Evolutionary conservation across 2,113 vertebrate genomes (phyloP).

Genomic region (Eulemur macaco): DNA sequence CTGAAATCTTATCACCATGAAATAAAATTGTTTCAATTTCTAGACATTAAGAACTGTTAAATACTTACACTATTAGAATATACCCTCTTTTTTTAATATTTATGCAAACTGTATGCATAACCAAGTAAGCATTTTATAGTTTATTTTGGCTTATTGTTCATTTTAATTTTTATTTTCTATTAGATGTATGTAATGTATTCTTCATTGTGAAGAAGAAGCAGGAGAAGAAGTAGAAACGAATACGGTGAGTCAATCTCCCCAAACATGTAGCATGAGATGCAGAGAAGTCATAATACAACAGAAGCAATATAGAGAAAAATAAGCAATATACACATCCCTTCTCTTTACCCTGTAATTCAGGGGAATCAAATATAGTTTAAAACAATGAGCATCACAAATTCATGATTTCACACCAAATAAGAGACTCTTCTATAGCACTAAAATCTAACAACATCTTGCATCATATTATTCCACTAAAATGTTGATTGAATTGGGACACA

Average conservation of each 20-base stretch:
- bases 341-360: background rate
- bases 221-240: background rate
- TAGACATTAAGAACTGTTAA: background rate
- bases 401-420: background rate
- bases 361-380: background rate
- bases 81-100: background rate
- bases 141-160: background rate
- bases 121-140: background rate
- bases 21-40: background rate
- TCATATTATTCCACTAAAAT: background rate
- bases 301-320: too few relatives aligned
- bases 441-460: background rate
- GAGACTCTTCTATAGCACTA: background rate
- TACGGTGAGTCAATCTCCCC: background rate
- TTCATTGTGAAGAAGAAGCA: too few relatives aligned
- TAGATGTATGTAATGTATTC: background rate
- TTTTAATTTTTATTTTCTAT: background rate
- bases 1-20: background rate
- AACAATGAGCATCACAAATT: background rate
- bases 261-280: background rate
- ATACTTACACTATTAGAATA: background rate
- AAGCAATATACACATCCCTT: too few relatives aligned
- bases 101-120: background rate
- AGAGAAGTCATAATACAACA: background rate
- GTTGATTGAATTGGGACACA: background rate